Evolutionary conservation across 2,888 invertebrate genomes (phyloP).

Genomic region (Cheilosia impressa): DNA sequence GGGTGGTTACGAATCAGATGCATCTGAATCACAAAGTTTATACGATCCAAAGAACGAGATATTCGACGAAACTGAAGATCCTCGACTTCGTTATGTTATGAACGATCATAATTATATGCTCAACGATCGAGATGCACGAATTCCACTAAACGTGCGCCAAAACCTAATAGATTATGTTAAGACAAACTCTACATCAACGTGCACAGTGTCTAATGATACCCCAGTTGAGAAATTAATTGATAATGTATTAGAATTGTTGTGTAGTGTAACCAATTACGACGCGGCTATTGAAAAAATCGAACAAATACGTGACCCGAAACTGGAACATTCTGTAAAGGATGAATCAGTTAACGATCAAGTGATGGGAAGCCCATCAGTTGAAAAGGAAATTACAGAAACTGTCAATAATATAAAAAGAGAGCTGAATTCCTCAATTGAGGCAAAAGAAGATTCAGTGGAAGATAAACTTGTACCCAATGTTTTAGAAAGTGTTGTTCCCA

Average conservation of each 20-base stretch:
- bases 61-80: conserved; percentile 54
- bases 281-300: conserved; percentile 38
- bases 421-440: background rate
- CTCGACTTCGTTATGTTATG: conserved; percentile 73
- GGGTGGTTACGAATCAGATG: conserved; percentile 10
- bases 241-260: conserved; percentile 39
- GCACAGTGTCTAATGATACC: background rate
- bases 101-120: conserved; percentile 79
- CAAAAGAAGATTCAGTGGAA: background rate
- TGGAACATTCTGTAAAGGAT: background rate
- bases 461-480: no score
- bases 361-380: background rate
- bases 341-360: background rate
- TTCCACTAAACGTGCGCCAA: conserved; percentile 48
- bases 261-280: conserved; percentile 44
- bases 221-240: conserved; percentile 50
- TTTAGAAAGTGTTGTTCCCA: background rate
- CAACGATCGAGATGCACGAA: conserved; percentile 10
- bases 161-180: conserved; percentile 76
- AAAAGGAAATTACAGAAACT: background rate
- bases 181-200: conserved; percentile 23
- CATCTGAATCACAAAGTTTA: background rate
- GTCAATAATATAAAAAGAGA: conserved; percentile 3
- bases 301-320: background rate
- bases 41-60: conserved; percentile 12